Evolutionary conservation across 2,113 vertebrate species (phyloP), one percentile per base, ranked within the genome.

Genomic region (Siphamia tubifer): DNA sequence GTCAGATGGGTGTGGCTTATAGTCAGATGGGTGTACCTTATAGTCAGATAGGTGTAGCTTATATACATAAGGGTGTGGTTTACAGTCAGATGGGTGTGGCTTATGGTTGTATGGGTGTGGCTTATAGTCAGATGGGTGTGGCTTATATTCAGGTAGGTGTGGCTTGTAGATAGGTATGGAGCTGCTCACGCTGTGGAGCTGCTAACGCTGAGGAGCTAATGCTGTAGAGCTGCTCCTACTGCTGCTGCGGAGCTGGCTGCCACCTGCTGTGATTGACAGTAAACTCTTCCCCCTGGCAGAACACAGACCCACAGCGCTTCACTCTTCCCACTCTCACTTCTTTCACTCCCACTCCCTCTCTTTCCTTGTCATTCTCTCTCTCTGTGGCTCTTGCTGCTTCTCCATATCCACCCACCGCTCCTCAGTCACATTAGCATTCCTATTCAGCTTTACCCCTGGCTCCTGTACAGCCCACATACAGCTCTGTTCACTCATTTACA

Each of bases 391-490:
- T 72, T 6, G 15, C 73, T 53, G 73, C 76, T 44, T 81, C 87
- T 89, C 87, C 66, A 77, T 82, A 86, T 89, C 87, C 87, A 67
- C 87, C 87, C 82, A 88, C 87, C 61, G 30, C 72, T 79, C 70
- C 76, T 77, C 81, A 76, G 84, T 87, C 77, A 82, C 81, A 90
- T 90, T 87, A 85, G 82, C 83, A 87, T 88, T 84, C 88, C 76
- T 85, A 75, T 85, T 84, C 68, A 75, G 81, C 69, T 49, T 60
- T 63, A n/a, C n/a, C n/a, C n/a, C 80, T 67, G 40, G 49, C 49
- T 76, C 68, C 75, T 53, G 61, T 72, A 57, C 75, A 73, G 72
- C 74, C 83, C 67, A 86, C 82, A 69, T 74, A 66, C 58, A 48
- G 42, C 68, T 25, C 53, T 12, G 28, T 57, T 53, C 15, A 21